A percentile compares a stretch with the other conserved stretches of the same genome.
Evolutionary conservation across 2,797 vertebrate species (phyloP).

Genomic region (Cygnus olor): DNA sequence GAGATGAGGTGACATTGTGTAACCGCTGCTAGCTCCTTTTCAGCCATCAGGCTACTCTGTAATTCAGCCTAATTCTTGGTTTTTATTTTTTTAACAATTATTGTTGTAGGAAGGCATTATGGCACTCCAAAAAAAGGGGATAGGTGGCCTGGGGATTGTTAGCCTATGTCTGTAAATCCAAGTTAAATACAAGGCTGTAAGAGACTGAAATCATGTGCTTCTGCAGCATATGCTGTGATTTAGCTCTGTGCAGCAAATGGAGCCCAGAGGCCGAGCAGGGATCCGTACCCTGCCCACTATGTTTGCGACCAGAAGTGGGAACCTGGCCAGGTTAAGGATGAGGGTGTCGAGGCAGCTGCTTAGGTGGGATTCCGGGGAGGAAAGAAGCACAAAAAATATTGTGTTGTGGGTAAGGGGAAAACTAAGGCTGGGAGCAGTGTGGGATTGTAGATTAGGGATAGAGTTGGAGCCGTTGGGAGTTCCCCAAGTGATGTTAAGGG

Average conservation of each 20-base stretch:
- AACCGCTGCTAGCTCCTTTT: neutral
- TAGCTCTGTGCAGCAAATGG: neutral
- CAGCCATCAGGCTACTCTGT: neutral
- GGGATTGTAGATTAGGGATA: neutral
- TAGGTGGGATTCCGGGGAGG: neutral
- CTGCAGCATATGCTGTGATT: neutral
- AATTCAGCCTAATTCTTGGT: neutral
- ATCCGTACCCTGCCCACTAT: neutral
- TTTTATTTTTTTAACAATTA: neutral
- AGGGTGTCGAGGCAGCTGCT: neutral
- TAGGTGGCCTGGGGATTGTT: neutral
- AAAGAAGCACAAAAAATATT: neutral
- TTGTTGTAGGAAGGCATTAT: neutral
- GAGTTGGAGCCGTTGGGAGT: neutral
- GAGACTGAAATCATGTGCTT: neutral
- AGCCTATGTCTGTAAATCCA: neutral
- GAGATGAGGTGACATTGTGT: neutral
- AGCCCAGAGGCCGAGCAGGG: neutral
- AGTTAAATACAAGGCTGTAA: neutral
- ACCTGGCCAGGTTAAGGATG: neutral
- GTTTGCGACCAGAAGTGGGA: neutral
- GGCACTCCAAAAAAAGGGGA: neutral
- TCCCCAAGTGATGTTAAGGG: neutral
- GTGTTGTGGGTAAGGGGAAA: neutral
- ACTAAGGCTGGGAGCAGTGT: accelerated